Evolutionary conservation across 1,140 invertebrate genomes (phyloP), one percentile per base, ranked within the genome.

Genomic region (Brachionus sp.): DNA sequence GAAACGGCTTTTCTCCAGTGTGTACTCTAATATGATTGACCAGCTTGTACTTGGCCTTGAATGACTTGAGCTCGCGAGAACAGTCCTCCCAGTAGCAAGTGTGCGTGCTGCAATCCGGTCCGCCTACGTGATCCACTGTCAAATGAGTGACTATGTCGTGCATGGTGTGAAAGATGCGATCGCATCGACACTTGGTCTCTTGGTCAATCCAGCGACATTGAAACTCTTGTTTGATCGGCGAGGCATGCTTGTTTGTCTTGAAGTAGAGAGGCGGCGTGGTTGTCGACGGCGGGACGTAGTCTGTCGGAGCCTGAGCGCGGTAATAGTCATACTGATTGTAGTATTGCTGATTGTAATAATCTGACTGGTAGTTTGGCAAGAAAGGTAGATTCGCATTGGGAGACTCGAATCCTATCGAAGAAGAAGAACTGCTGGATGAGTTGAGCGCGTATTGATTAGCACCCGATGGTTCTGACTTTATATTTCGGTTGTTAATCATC

Each of bases 41-140:
- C 87, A 99, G 92, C 90, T 99, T 99, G 91, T 99, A 99, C 90
- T 99, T 99, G 89, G 97, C 97, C 90, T 99, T 99, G 91, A 99
- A 99, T 23, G 97, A 95, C 39, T 70, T 50, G 19, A 64, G 16
- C 29, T 73, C 64, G 16, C 82, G 25, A 19, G 23, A 42, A 73
- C 82, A 83, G 39, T 75, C 46, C n/a, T 73, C 64, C 82, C 82
- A 83, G 23, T 10, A 83, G 39, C 82, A 83, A 23, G 68, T 75
- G 33, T 83, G 82, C 29, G 16, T 53, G 13, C 25, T n/a, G 5
- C 25, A 64, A 16, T 83, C 82, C 0, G 82, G 66, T 25, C 66
- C 82, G 25, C 82, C 46, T 6, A 83, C 82, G 39, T 83, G 82
- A n/a, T 83, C 82, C 13, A 83, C 64, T 16, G 64, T 83, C 13